Evolutionary conservation across 2,888 invertebrate genomes (phyloP).

Genomic region (Lochmaea crataegi): DNA sequence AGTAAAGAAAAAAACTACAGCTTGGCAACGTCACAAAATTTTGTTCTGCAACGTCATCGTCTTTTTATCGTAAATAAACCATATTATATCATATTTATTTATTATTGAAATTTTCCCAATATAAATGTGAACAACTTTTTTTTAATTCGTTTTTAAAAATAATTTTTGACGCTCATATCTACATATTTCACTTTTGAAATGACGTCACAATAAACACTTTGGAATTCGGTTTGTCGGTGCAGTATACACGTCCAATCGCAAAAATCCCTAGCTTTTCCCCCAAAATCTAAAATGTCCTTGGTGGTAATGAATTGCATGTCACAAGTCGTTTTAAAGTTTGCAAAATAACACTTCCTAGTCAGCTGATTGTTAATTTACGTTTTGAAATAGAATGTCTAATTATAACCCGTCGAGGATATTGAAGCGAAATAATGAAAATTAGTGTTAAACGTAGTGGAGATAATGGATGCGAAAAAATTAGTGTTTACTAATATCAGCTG

Average conservation of each 20-base stretch:
- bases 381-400: constrained; percentile 57
- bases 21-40: too few relatives aligned
- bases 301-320: constrained; percentile 51
- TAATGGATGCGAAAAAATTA: constrained; percentile 45
- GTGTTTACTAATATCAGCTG: constrained; percentile 61
- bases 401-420: constrained; percentile 45
- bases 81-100: too few relatives aligned
- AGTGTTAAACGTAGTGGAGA: constrained; percentile 32
- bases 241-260: background rate
- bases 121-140: too few relatives aligned
- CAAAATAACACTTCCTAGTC: constrained; percentile 59
- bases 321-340: constrained; percentile 48
- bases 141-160: too few relatives aligned
- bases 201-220: background rate
- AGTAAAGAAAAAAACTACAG: too few relatives aligned
- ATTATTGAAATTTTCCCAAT: too few relatives aligned
- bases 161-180: too few relatives aligned
- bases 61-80: too few relatives aligned
- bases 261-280: constrained; percentile 14
- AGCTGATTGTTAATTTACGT: constrained; percentile 60
- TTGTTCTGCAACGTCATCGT: too few relatives aligned
- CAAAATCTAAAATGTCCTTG: constrained; percentile 49
- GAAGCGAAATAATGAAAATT: constrained; percentile 35
- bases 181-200: background rate
- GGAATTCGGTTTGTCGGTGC: background rate